Evolutionary conservation across 1,140 invertebrate species (phyloP).

Genomic region (Eupristina koningsbergeri): DNA sequence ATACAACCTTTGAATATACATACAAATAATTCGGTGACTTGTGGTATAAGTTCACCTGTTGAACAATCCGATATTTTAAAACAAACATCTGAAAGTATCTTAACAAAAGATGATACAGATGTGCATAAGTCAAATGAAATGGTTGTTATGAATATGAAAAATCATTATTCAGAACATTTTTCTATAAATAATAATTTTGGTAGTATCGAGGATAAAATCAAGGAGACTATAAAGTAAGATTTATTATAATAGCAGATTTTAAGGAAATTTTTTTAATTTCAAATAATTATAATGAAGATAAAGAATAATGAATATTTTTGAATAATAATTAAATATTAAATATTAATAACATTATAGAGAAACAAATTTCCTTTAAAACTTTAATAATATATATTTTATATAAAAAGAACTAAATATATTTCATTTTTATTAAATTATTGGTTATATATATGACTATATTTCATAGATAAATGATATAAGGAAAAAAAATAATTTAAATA

Average conservation of each 20-base stretch:
- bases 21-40: constrained; percentile 26
- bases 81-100: constrained; percentile 20
- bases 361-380: no score
- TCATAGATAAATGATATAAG: no score
- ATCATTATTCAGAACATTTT: background rate
- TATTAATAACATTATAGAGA: no score
- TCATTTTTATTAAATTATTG: no score
- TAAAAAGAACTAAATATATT: no score
- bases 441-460: no score
- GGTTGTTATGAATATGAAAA: background rate
- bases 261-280: background rate
- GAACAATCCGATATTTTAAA: constrained; percentile 38
- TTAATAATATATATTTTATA: no score
- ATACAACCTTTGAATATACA: constrained; percentile 47
- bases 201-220: constrained; percentile 23
- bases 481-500: no score
- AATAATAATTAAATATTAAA: no score
- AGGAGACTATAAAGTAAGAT: constrained; percentile 42
- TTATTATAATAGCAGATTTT: background rate
- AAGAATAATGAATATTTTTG: no score
- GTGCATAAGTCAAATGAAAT: background rate
- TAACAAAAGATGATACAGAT: constrained; percentile 30
- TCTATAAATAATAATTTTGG: constrained; percentile 22
- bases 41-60: constrained; percentile 32
- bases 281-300: background rate